Base-by-base conservation (phyloP, 2,888 invertebrate species). In the Cryptus armator region DNA sequence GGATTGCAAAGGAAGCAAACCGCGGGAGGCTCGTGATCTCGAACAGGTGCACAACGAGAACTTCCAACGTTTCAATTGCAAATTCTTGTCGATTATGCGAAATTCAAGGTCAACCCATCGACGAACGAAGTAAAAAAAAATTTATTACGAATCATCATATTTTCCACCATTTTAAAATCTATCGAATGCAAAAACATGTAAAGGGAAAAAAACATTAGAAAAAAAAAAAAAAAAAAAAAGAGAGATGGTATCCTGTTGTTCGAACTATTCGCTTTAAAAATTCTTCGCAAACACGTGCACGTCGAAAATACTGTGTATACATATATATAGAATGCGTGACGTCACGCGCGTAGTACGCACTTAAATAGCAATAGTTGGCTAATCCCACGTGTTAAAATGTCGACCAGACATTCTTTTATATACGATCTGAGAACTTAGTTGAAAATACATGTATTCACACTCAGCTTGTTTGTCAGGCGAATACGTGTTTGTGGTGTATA, bases 321-420 rank as follows among this genome's bases (percentile, higher is more conserved):
- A n/a, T 62, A 62, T 62, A 62, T 56, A 19, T 56, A 56, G 56
- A 71, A 56, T 14, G 24, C 24, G 64, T 81, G 53, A 76, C 81
- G 71, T 77, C 70, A 71, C 53, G 29, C 67, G 29, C 59, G 76
- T 76, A 81, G 76, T 81, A 81, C 67, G 66, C 74, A 77, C 77
- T 76, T 77, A 67, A 79, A 77, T 81, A 81, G 76, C 76, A 81
- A 84, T 62, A 76, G 76, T 75, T 19, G 70, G 43, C 75, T 71
- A 76, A 81, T 81, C 81, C 81, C 81, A 81, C 81, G 81, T 72
- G 72, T 81, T 59, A 32, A 56, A 19, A 62, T n/a, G 29, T 29
- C 29, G 43, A 43, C 9, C 66, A 72, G 19, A 67, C 71, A 77
- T 76, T 81, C 76, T 75, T 80, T 24, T 56, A 37, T 56, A 56